Evolutionary conservation across 2,797 vertebrate genomes (phyloP).

Genomic region (Amblyraja radiata): DNA sequence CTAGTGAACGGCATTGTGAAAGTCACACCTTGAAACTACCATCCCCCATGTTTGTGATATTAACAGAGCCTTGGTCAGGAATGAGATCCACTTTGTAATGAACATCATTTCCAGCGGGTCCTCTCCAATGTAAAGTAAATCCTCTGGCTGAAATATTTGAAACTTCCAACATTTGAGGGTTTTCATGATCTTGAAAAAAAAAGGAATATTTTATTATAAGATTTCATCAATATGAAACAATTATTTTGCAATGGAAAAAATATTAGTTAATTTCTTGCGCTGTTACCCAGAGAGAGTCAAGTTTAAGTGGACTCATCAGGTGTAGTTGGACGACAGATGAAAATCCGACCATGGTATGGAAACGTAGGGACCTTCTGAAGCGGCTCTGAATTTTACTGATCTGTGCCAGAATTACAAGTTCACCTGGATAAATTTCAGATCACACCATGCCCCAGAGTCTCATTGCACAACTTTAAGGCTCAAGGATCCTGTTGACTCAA

Average conservation of each 20-base stretch:
- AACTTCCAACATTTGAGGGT: conserved; percentile 50
- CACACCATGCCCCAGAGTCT: neutral
- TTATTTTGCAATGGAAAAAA: neutral
- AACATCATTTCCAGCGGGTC: conserved; percentile 58
- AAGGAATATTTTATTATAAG: conserved; percentile 40
- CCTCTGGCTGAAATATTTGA: conserved; percentile 53
- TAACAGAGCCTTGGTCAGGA: conserved; percentile 67
- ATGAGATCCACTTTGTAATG: conserved; percentile 62
- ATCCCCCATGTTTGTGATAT: conserved; percentile 61
- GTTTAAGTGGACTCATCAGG: neutral
- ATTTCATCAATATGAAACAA: neutral
- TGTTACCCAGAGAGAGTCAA: neutral
- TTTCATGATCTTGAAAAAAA: conserved; percentile 53
- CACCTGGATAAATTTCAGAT: neutral
- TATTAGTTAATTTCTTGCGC: neutral
- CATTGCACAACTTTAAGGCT: neutral
- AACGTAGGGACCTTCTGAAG: neutral
- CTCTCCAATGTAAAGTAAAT: conserved; percentile 69
- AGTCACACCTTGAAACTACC: conserved; percentile 62
- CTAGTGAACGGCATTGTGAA: conserved; percentile 48
- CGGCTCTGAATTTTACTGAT: neutral
- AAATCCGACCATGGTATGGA: neutral
- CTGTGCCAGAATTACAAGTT: neutral
- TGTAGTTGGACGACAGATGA: neutral
- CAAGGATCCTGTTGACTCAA: neutral